Evolutionary conservation across 2,888 invertebrate species (phyloP).

Genomic region (Xestia rhomboidea): DNA sequence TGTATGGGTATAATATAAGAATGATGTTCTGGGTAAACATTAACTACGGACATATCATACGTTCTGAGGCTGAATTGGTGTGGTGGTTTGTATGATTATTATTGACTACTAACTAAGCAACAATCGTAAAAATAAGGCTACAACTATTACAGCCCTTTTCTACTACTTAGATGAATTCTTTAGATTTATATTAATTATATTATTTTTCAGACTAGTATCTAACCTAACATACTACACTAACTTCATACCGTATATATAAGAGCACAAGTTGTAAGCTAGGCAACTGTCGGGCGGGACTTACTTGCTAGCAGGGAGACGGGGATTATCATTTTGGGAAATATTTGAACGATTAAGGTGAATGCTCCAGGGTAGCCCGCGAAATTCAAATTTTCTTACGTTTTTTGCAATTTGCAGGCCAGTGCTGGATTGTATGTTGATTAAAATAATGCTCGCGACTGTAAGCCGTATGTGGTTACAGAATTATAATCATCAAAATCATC

Average conservation of each 20-base stretch:
- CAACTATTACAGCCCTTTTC: conserved; percentile 64
- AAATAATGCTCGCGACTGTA: too few relatives aligned
- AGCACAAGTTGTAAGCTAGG: conserved; percentile 45
- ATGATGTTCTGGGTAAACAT: not conserved
- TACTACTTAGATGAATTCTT: conserved; percentile 45
- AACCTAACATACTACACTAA: conserved; percentile 34
- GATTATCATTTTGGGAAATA: conserved; percentile 16
- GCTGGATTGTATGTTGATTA: too few relatives aligned
- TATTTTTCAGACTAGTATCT: conserved; percentile 53
- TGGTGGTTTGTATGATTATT: conserved; percentile 32
- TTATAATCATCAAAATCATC: too few relatives aligned
- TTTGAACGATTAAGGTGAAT: conserved; percentile 22
- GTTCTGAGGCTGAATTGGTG: conserved; percentile 33
- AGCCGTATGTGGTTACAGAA: too few relatives aligned
- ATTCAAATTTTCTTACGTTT: too few relatives aligned
- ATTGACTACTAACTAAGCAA: conserved; percentile 64
- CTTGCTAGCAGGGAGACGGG: not conserved
- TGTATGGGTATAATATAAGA: not conserved
- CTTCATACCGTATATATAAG: conserved; percentile 26
- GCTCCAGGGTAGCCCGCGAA: too few relatives aligned
- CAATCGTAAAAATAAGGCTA: conserved; percentile 67
- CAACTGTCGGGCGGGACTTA: conserved; percentile 23
- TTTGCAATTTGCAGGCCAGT: too few relatives aligned
- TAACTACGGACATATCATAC: conserved; percentile 17
- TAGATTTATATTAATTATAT: conserved; percentile 35